A percentile compares a stretch with the other conserved stretches of the same genome.
Conservation (phyloP, 2,113 vertebrate species). For the Gymnocephalus cernua region DNA sequence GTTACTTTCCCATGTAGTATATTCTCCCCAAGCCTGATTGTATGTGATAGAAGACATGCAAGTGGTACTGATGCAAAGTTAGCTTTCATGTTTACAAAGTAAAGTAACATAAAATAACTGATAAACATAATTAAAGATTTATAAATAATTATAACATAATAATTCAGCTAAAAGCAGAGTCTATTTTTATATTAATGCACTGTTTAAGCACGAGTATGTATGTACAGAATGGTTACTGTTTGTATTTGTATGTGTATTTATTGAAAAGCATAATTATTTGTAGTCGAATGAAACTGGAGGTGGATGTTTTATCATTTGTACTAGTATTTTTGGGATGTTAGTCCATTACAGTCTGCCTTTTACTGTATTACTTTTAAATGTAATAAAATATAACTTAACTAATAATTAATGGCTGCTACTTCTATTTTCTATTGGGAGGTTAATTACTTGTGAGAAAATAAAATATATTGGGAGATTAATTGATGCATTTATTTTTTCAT, state of each 20-base stretch:
- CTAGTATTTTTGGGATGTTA: neutral
- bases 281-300: neutral
- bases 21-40: too few relatives aligned
- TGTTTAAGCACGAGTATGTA: neutral
- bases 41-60: too few relatives aligned
- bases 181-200: neutral
- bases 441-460: neutral
- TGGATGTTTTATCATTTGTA: neutral
- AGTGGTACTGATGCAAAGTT: neutral
- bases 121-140: too few relatives aligned
- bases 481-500: neutral
- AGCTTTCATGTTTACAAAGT: neutral
- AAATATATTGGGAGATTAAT: neutral
- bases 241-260: neutral
- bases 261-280: neutral
- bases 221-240: neutral
- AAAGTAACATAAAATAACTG: neutral
- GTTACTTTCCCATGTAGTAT: too few relatives aligned
- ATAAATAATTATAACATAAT: too few relatives aligned
- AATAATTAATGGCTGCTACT: neutral
- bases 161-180: too few relatives aligned
- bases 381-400: neutral
- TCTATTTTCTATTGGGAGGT: neutral
- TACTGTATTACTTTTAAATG: neutral
- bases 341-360: neutral